Percentiles rank a stretch among this genome's conserved stretches.
Conservation (phyloP, 2,888 invertebrate species). For the Brassicogethes aeneus region DNA sequence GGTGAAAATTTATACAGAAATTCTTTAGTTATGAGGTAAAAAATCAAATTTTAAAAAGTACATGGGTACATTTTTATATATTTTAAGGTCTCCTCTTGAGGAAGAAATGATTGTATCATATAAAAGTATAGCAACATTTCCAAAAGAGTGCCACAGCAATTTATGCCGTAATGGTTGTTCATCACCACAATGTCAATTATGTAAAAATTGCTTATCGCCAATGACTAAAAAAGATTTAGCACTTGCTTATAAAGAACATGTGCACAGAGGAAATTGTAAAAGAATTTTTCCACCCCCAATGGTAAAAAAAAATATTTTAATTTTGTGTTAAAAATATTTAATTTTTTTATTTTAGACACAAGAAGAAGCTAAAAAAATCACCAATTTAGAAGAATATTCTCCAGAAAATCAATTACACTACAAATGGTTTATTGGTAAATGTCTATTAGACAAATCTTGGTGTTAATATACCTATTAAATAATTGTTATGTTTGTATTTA, state of each 20-base stretch:
- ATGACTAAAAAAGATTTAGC: constrained; percentile 51
- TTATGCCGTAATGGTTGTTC: constrained; percentile 55
- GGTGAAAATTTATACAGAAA: constrained; percentile 43
- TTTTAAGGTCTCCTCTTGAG: no score
- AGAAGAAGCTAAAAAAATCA: constrained; percentile 26
- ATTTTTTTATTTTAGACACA: constrained; percentile 13
- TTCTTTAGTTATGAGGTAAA: constrained; percentile 39
- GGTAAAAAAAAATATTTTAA: constrained; percentile 30
- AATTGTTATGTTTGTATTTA: no score
- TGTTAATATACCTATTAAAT: constrained; percentile 48
- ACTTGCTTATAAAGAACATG: constrained; percentile 69
- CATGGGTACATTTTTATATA: no score
- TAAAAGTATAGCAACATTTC: constrained; percentile 71
- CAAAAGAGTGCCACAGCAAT: constrained; percentile 53
- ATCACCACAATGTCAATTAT: constrained; percentile 62
- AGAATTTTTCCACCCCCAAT: constrained; percentile 72
- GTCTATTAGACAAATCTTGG: constrained; percentile 69
- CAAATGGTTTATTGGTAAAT: constrained; percentile 86
- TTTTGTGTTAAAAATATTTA: constrained; percentile 3
- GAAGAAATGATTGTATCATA: constrained; percentile 48
- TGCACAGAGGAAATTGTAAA: constrained; percentile 69
- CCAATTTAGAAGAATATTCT: constrained; percentile 48
- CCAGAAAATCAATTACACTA: constrained; percentile 64
- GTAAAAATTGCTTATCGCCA: constrained; percentile 63
- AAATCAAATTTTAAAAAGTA: no score